Base-by-base conservation (phyloP, 2,888 invertebrate genomes). In the Caenorhabditis sp. region DNA sequence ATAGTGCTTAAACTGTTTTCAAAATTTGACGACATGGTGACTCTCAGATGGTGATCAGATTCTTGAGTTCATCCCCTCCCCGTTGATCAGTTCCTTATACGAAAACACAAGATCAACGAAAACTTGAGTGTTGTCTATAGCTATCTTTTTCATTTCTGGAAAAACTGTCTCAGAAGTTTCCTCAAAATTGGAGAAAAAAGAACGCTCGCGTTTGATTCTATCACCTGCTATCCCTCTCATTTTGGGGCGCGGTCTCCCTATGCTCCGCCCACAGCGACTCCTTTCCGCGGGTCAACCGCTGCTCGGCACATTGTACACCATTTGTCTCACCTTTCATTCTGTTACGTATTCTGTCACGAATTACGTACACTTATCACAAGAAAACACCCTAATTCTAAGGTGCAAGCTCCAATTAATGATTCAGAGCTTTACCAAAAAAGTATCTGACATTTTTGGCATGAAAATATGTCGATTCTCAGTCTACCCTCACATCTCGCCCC, bases 1-100 rank as follows among this genome's bases (percentile, higher is more conserved):
- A 69, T 69, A 63, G 77, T 69, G 54, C 77, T 77, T 59, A 76
- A 47, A 76, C 66, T 58, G 77, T 77, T 77, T 59, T 77, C 6
- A n/a, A 14, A 49, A 51, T 47, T 58, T 54, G 38, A 64, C 28
- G 51, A n/a, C 73, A n/a, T n/a, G n/a, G n/a, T n/a, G n/a, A n/a
- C n/a, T n/a, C n/a, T n/a, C n/a, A n/a, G n/a, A n/a, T n/a, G n/a
- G n/a, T n/a, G 64, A 75, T 24, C 56, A 44, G 75, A 44, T 58
- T 49, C 49, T 24, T 16, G 58, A 66, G 58, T 75, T 75, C 75
- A 75, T 66, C 58, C 66, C 44, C 47, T 38, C 22, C n/a, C 41
- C 12, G 6, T 54, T 54, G 47, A 47, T 47, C 47, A 47, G 47
- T 61, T 61, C 61, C 51, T 28, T 35, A 31, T 49, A 47, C 63